Conservation (phyloP, 2,113 vertebrate species). For the Brevimyrus niger region DNA sequence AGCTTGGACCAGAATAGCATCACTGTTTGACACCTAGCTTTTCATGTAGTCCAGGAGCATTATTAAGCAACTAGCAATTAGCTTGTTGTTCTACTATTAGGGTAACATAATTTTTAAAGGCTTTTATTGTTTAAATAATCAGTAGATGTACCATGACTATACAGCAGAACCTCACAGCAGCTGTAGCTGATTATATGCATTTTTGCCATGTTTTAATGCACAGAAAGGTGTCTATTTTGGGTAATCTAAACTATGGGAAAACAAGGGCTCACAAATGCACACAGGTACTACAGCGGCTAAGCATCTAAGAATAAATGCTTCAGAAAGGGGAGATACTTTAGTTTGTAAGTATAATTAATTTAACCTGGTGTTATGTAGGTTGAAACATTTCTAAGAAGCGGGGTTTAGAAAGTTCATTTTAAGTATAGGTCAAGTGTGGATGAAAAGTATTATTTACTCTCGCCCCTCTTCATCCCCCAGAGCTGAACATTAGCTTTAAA, state of each 20-base stretch:
- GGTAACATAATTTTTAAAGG: neutral
- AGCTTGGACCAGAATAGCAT: neutral
- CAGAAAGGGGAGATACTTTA: neutral
- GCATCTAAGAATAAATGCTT: neutral
- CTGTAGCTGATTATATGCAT: neutral
- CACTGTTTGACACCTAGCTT: neutral
- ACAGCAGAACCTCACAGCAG: neutral
- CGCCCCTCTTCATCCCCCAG: neutral
- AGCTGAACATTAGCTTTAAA: neutral
- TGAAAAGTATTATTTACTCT: slow-evolving; percentile 5
- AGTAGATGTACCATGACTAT: neutral
- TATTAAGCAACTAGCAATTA: neutral
- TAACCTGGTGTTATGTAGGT: neutral
- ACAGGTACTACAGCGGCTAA: neutral
- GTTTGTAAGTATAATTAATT: neutral
- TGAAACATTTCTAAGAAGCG: neutral
- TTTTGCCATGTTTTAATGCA: neutral
- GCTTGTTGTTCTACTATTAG: neutral
- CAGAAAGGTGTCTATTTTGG: neutral
- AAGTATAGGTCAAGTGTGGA: neutral
- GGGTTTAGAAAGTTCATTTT: neutral
- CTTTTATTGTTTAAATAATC: neutral
- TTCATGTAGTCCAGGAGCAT: neutral
- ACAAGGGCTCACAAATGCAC: neutral
- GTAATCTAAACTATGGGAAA: neutral